Percentiles rank a stretch among this genome's conserved stretches.
Evolutionary conservation across 2,797 vertebrate species (phyloP).

Genomic region (Cyclopterus lumpus): DNA sequence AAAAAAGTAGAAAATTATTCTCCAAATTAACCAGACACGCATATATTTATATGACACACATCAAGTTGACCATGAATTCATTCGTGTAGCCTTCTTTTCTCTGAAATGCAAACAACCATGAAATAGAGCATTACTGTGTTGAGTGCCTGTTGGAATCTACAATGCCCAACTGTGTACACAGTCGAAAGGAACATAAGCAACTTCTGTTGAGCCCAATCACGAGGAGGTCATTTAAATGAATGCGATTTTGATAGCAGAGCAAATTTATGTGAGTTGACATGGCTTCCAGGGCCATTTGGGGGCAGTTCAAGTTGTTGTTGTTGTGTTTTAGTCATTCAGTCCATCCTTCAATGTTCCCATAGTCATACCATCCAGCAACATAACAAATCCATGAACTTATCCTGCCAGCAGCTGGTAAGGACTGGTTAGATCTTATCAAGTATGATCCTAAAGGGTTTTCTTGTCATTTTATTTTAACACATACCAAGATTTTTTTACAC

Average conservation of each 20-base stretch:
- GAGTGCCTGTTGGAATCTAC: background rate
- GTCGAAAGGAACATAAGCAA: constrained; percentile 4
- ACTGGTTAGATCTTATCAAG: constrained; percentile 29
- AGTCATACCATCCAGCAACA: constrained; percentile 36
- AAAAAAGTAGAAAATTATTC: background rate
- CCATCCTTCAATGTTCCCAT: constrained; percentile 33
- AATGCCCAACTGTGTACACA: background rate
- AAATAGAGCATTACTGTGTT: background rate
- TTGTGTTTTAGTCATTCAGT: constrained; percentile 56
- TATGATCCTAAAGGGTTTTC: constrained; percentile 8
- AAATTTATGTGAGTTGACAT: constrained; percentile 46
- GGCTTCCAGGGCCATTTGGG: constrained; percentile 35
- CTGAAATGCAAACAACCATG: background rate
- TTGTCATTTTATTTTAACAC: constrained; percentile 15
- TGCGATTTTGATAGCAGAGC: constrained; percentile 26
- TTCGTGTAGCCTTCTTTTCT: background rate
- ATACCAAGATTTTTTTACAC: constrained; percentile 41
- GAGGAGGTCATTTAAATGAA: constrained; percentile 23
- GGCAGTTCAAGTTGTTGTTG: constrained; percentile 43
- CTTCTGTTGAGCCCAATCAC: constrained; percentile 2
- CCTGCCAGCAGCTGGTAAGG: constrained; percentile 21
- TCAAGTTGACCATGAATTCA: background rate
- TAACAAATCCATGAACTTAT: constrained; percentile 24
- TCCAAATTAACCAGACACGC: background rate
- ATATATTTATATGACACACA: background rate